A percentile compares a stretch with the other conserved stretches of the same genome.
Conservation (phyloP, 2,797 vertebrate genomes). For the Margarornis squamiger region DNA sequence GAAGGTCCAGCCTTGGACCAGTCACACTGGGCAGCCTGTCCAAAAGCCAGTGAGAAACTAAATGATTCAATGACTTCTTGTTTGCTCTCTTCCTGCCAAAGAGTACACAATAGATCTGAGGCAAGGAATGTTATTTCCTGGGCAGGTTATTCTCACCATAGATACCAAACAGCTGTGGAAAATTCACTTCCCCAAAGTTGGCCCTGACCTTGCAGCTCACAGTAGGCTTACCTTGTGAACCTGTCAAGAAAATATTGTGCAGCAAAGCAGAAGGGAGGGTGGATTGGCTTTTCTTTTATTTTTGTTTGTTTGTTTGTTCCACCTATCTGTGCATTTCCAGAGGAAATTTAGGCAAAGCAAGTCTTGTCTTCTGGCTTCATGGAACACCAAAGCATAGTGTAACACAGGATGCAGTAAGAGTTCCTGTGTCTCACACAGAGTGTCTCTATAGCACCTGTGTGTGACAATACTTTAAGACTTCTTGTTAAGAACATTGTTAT, state of each 20-base stretch:
- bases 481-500: neutral
- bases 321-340: neutral
- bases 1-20: too few species aligned
- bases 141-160: neutral
- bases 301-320: neutral
- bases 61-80: rapidly evolving
- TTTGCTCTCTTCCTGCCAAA: neutral
- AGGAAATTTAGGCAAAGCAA: neutral
- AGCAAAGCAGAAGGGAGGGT: neutral
- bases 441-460: neutral
- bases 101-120: neutral
- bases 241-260: neutral
- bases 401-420: neutral
- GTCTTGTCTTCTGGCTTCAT: neutral
- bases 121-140: neutral
- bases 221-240: neutral
- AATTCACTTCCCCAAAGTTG: neutral
- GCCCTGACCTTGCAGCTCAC: neutral
- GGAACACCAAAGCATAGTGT: neutral
- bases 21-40: neutral
- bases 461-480: neutral
- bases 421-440: neutral
- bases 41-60: neutral
- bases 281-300: neutral
- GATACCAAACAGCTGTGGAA: neutral